Conservation (phyloP, 2,888 invertebrate species). For the Erannis defoliaria region DNA sequence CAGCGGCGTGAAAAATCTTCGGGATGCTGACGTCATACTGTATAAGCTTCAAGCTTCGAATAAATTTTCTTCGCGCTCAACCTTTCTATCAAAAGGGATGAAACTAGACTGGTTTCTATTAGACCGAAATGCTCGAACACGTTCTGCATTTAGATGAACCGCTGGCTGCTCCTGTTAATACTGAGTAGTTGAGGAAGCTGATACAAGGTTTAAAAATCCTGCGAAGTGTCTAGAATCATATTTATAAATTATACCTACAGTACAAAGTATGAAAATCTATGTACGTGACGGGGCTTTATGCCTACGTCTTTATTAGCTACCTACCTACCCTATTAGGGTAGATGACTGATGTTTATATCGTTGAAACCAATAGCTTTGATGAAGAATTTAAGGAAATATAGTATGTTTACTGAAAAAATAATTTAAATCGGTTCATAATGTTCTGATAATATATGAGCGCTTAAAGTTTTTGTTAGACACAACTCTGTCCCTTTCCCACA, state of each 20-base stretch:
- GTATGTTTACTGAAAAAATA: no score
- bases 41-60: slow-evolving; percentile 51
- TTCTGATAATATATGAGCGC: no score
- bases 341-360: no score
- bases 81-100: slow-evolving; percentile 66
- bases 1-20: slow-evolving; percentile 48
- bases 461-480: no score
- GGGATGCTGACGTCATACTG: slow-evolving; percentile 48
- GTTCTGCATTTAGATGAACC: slow-evolving; percentile 31
- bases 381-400: no score
- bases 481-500: no score
- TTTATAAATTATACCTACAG: neutral
- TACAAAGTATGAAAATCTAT: no score
- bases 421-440: no score
- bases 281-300: no score
- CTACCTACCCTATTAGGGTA: no score
- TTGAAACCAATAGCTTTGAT: no score
- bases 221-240: neutral
- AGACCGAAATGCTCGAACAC: slow-evolving; percentile 43
- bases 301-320: no score
- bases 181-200: slow-evolving; percentile 3
- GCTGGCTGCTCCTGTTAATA: slow-evolving; percentile 11
- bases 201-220: slow-evolving; percentile 1
- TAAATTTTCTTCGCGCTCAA: slow-evolving; percentile 58
- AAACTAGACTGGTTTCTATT: slow-evolving; percentile 60